phyloP scores from a whole-genome alignment of 1,140 invertebrate genomes.

The Bombus balteatus region DNA sequence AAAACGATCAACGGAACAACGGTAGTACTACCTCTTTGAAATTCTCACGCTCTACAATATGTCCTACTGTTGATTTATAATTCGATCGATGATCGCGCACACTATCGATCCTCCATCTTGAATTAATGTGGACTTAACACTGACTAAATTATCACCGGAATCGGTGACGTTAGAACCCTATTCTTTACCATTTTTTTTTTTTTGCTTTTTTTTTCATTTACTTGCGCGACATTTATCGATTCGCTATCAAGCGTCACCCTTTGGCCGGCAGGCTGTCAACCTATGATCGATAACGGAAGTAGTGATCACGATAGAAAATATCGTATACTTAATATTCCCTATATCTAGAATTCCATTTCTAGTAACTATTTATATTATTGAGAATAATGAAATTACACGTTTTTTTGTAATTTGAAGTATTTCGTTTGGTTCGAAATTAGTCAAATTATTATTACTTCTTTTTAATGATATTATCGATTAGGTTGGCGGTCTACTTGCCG shows the following conservation, averaged over 20 bases:
- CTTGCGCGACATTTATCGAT: neutral
- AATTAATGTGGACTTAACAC: conserved; percentile 39
- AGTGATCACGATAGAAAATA: neutral
- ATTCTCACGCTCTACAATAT: conserved; percentile 71
- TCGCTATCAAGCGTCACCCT: conserved; percentile 23
- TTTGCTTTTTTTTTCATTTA: neutral
- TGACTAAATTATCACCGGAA: conserved; percentile 35
- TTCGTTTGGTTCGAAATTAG: neutral
- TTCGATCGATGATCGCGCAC: conserved; percentile 37
- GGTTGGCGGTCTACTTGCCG: neutral
- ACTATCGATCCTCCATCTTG: conserved; percentile 26
- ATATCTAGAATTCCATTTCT: neutral
- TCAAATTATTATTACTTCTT: neutral
- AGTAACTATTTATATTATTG: neutral
- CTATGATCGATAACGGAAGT: neutral
- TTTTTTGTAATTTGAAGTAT: neutral
- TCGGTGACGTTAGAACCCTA: conserved; percentile 37
- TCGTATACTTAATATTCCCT: neutral
- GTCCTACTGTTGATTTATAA: conserved; percentile 67
- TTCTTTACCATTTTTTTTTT: neutral
- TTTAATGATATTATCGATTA: neutral
- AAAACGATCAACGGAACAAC: conserved; percentile 82
- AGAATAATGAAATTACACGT: neutral
- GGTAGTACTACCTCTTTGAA: conserved; percentile 78
- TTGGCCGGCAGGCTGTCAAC: neutral